Conservation (phyloP, 2,797 vertebrate species). For the Rhabdomys pumilio region DNA sequence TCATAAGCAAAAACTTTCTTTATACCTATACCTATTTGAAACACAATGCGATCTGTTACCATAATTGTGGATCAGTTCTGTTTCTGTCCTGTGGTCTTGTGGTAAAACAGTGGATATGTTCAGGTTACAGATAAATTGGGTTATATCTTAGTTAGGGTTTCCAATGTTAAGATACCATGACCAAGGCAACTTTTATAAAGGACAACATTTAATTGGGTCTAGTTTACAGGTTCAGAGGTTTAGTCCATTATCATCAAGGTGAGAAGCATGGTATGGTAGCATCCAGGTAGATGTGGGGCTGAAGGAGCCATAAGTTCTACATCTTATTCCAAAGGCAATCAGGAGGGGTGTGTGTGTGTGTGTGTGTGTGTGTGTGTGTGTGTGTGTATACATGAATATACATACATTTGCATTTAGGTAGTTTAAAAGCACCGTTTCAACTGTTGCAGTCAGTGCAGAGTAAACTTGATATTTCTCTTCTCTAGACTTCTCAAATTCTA, state of each 20-base stretch:
- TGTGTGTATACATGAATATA: not conserved
- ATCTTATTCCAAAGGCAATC: not conserved
- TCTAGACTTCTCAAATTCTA: conserved; percentile 45
- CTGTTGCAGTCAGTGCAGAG: not conserved
- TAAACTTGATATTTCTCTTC: not conserved
- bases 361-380: not conserved
- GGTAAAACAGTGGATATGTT: not conserved
- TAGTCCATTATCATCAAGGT: no score
- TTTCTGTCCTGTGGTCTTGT: conserved; percentile 29
- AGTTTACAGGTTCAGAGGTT: no score
- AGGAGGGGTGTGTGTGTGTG: not conserved
- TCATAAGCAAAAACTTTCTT: not conserved
- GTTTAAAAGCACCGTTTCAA: conserved; percentile 34
- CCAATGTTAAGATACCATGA: no score
- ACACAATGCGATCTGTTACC: not conserved
- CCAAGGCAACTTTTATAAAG: no score
- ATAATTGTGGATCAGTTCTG: not conserved
- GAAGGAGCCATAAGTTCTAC: not conserved
- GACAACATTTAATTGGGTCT: no score
- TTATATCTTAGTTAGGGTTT: no score
- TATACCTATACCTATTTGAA: conserved; percentile 20
- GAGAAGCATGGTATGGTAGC: no score
- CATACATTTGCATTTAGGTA: conserved; percentile 18
- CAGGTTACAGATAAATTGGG: conserved; percentile 27
- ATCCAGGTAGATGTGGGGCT: no score